phyloP scores from a whole-genome alignment of 2,113 vertebrate species.

The Spilogale gracilis region DNA sequence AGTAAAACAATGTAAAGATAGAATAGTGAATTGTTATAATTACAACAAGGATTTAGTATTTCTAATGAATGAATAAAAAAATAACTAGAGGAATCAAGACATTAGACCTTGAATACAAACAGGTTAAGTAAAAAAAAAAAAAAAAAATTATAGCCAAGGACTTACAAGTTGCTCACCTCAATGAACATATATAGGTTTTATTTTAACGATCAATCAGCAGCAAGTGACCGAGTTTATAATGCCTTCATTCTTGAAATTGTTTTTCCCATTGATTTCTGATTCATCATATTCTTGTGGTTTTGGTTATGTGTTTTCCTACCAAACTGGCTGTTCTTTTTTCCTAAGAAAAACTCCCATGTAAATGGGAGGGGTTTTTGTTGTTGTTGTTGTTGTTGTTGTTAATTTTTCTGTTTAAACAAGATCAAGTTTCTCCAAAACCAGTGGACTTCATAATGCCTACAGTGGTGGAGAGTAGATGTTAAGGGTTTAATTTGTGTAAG shows the following conservation, averaged over 20 bases:
- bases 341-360: not conserved
- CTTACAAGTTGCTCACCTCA: not conserved
- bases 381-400: not conserved
- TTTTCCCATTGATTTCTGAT: not conserved
- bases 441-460: not conserved
- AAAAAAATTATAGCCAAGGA: not conserved
- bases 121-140: not conserved
- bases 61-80: not conserved
- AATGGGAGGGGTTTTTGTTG: not conserved
- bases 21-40: not conserved
- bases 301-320: not conserved
- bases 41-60: not conserved
- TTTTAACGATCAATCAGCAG: not conserved
- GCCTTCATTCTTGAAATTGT: not conserved
- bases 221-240: not conserved
- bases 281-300: not conserved
- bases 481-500: not conserved
- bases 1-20: not conserved
- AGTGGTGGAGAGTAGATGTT: not conserved
- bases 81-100: not conserved
- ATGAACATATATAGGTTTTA: no score
- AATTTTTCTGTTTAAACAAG: not conserved
- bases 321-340: not conserved
- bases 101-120: not conserved
- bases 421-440: not conserved